phyloP scores from a whole-genome alignment of 2,113 vertebrate species.

The Oncorhynchus tshawytscha region DNA sequence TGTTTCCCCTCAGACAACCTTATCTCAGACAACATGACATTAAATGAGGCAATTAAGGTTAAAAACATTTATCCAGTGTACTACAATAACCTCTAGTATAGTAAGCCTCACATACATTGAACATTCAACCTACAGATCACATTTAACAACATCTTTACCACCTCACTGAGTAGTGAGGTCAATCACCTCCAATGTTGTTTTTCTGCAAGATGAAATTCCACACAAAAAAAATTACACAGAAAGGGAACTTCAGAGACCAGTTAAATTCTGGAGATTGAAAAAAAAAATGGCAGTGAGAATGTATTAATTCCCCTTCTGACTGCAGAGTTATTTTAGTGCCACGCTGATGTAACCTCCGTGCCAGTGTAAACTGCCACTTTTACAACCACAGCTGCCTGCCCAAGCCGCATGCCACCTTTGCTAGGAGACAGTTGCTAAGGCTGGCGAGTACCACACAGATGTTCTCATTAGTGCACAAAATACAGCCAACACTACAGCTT shows the following conservation, averaged over 20 bases:
- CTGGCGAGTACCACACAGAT: conserved; percentile 1
- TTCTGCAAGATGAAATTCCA: background rate
- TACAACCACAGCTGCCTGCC: background rate
- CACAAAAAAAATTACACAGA: background rate
- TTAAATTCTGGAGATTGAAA: background rate
- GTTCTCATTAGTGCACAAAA: conserved; percentile 38
- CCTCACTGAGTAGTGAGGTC: background rate
- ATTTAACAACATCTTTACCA: conserved; percentile 12
- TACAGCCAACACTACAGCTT: background rate
- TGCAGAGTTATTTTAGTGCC: background rate
- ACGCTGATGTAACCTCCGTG: background rate
- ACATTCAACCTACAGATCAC: conserved; percentile 25
- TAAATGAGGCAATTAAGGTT: conserved; percentile 67
- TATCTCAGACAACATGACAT: conserved; percentile 59
- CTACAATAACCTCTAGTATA: conserved; percentile 21
- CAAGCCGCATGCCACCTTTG: background rate
- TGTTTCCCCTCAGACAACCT: conserved; percentile 7
- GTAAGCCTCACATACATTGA: conserved; percentile 27
- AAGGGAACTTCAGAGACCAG: background rate
- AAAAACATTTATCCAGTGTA: conserved; percentile 64
- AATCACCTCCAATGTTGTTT: background rate
- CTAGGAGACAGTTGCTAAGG: conserved; percentile 12
- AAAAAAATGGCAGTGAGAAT: background rate
- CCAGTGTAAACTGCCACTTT: background rate
- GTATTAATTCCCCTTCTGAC: background rate